phyloP scores from a whole-genome alignment of 2,888 invertebrate genomes.

The Himalopsyche kuldschensis region DNA sequence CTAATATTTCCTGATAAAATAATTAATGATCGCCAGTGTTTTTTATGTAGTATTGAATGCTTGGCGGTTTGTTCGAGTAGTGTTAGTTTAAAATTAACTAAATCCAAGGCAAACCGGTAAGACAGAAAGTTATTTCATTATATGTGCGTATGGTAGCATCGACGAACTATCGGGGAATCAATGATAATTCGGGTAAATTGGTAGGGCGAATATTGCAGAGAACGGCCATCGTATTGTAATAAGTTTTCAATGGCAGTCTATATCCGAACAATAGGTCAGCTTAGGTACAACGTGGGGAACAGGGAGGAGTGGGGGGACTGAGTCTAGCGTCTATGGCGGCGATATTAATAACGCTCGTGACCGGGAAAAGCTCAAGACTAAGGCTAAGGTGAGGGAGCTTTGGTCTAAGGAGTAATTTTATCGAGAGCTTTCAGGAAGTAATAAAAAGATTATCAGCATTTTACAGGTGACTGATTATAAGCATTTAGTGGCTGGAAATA shows the following conservation, averaged over 20 bases:
- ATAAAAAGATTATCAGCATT: background rate
- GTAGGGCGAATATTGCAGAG: background rate
- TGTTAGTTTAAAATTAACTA: too few species aligned
- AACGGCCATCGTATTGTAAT: conserved; percentile 35
- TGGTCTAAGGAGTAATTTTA: background rate
- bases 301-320: background rate
- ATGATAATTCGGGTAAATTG: background rate
- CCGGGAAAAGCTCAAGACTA: background rate
- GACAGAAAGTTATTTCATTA: too few species aligned
- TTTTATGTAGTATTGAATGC: too few species aligned
- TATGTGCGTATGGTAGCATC: too few species aligned
- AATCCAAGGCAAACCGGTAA: too few species aligned
- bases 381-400: background rate
- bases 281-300: background rate
- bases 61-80: too few species aligned
- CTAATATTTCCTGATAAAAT: too few species aligned
- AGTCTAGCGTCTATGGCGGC: background rate
- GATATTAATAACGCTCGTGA: background rate
- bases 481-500: background rate
- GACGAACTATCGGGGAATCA: background rate
- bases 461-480: background rate
- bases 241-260: conserved; percentile 36
- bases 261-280: conserved; percentile 32
- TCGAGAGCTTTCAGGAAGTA: background rate
- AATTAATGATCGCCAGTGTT: too few species aligned